Base-by-base conservation (phyloP, 2,797 vertebrate species). In the Numenius phaeopus region DNA sequence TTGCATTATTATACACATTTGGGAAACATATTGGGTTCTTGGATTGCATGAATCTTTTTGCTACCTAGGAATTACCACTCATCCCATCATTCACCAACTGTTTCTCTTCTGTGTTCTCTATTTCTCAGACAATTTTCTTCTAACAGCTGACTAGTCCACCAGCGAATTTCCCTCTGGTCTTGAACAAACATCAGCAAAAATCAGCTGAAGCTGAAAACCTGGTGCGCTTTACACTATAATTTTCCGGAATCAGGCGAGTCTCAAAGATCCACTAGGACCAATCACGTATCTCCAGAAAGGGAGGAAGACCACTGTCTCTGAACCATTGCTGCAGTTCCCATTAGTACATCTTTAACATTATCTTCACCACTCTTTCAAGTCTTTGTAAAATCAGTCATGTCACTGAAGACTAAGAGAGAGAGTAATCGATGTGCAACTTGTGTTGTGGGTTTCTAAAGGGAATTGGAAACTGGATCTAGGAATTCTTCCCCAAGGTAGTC, bases 81-180 rank as follows among this genome's bases (percentile, higher is more conserved):
- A 89, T 94, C 58, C 59, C 54, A 66, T 95, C 62, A 70, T 82
- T 94, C 22, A 2, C 80, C 91, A 91, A 24, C 83, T 79, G 75
- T 52, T 94, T 95, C 94, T 90, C 83, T 55, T 42, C 70, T 89
- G 47, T 40, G 50, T 59, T 95, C 70, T 90, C 58, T 30, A 77
- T 96, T 96, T 91, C 90, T 94, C 90, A 85, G 89, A 83, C 84
- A 81, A 73, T 95, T 93, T 97, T 88, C 87, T 83, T 44, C 91
- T 86, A 86, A 82, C 22, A 93, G 66, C 76, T 1, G 8, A 83
- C 52, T 66, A 62, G 73, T 84, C 90, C 52, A 84, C 58, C 83
- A 91, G 77, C 47, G 96, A 82, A 96, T 95, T 96, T 93, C 83
- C 93, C 87, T 84, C 91, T 87, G 87, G 87, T 62, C 76, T 89